These are phyloP conservation scores for Trypoxylus dichotomus DNA, from an alignment of 1,140 invertebrate genomes.

Conservation along the genomic window DNA sequence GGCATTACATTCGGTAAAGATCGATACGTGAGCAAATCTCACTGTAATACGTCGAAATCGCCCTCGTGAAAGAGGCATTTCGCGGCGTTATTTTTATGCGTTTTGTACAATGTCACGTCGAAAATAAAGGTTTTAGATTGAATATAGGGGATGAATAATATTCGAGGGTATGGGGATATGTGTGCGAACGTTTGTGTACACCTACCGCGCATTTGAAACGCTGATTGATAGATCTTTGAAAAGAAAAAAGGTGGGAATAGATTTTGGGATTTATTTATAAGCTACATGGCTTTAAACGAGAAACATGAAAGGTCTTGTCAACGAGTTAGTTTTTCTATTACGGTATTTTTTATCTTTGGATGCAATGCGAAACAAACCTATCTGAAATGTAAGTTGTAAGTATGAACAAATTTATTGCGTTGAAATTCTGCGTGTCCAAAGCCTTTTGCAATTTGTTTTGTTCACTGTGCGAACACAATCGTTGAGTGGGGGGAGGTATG, in stretches of 20 bases:
- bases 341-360: no score
- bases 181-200: not conserved
- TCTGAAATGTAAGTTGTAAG: no score
- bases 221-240: not conserved
- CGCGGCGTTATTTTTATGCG: constrained; percentile 5
- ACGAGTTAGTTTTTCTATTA: no score
- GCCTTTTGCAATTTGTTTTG: no score
- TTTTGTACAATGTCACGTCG: constrained; percentile 6
- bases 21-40: constrained; percentile 2
- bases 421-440: no score
- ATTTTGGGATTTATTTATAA: not conserved
- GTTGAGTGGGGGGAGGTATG: no score
- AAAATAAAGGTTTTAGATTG: constrained; percentile 7
- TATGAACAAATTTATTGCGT: no score
- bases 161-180: not conserved
- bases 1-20: constrained; percentile 1
- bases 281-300: no score
- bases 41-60: not conserved
- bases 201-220: not conserved
- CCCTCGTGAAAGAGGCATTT: constrained; percentile 1
- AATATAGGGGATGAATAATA: not conserved
- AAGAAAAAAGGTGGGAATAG: not conserved
- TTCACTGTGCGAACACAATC: no score
- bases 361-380: no score
- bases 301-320: no score